These are phyloP conservation scores for Rattus rattus DNA, from an alignment of 2,113 vertebrate genomes.

Conservation along the genomic window DNA sequence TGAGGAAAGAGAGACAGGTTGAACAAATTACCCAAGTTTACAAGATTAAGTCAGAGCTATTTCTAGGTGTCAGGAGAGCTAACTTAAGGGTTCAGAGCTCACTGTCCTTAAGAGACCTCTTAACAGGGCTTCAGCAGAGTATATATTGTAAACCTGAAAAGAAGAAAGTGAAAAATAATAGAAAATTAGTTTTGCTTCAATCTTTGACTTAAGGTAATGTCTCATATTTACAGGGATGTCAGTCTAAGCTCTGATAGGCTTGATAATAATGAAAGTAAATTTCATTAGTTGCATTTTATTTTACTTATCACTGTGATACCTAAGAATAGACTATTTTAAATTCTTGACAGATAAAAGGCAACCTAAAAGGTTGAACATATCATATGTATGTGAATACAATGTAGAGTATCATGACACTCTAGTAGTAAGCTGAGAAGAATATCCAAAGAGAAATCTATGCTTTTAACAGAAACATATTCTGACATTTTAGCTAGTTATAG, in stretches of 20 bases:
- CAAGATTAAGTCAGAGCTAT: not conserved
- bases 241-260: not conserved
- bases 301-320: not conserved
- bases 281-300: not conserved
- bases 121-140: not conserved
- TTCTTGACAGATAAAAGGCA: not conserved
- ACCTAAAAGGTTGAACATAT: not conserved
- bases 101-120: not conserved
- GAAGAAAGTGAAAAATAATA: not conserved
- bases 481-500: not conserved
- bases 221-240: not conserved
- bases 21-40: not conserved
- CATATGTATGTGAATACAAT: not conserved
- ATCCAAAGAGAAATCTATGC: not conserved
- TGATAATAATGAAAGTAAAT: not conserved
- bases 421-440: not conserved
- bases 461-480: not conserved
- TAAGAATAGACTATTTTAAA: not conserved
- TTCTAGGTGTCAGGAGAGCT: not conserved
- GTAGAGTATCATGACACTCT: not conserved
- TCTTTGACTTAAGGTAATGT: not conserved
- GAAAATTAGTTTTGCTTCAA: not conserved
- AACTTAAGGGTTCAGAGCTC: not conserved
- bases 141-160: not conserved
- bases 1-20: not conserved